These are phyloP conservation scores for Neoarius graeffei DNA, from an alignment of 2,113 vertebrate species.

Conservation along the genomic window DNA sequence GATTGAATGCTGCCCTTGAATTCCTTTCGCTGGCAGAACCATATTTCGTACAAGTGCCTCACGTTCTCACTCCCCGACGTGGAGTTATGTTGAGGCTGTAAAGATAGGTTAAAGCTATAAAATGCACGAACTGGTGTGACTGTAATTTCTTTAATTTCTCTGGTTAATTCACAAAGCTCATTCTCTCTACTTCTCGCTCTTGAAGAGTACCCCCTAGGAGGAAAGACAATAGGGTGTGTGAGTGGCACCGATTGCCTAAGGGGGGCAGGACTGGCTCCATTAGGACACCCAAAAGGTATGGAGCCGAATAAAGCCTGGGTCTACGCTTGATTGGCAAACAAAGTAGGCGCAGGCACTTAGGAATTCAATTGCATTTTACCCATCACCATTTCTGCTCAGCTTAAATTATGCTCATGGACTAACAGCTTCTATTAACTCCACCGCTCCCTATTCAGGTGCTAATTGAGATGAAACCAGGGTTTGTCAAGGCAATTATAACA, in stretches of 20 bases:
- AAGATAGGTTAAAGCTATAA: conserved; percentile 52
- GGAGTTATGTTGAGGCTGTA: conserved; percentile 19
- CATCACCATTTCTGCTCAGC: conserved; percentile 59
- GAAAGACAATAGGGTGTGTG: conserved; percentile 57
- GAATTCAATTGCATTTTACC: conserved; percentile 66
- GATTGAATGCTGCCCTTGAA: not conserved
- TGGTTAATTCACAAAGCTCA: conserved; percentile 56
- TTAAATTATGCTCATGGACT: conserved; percentile 76
- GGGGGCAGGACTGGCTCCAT: conserved; percentile 58
- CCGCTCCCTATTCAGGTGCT: conserved; percentile 90
- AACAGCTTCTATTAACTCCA: conserved; percentile 89
- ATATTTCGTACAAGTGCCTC: not conserved
- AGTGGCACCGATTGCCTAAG: conserved; percentile 58
- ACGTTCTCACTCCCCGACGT: not conserved
- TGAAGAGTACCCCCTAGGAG: conserved; percentile 54
- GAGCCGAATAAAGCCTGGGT: conserved; percentile 56
- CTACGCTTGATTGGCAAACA: conserved; percentile 63
- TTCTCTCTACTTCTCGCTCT: conserved; percentile 45
- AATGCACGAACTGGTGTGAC: conserved; percentile 44
- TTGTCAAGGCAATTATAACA: conserved; percentile 97
- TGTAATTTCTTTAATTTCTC: conserved; percentile 57
- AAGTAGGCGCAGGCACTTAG: conserved; percentile 60
- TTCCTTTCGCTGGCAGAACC: not conserved
- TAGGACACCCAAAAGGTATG: conserved; percentile 61
- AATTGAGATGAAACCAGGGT: conserved; percentile 94